Base-by-base conservation (phyloP, 2,113 vertebrate species). In the Anhinga anhinga region DNA sequence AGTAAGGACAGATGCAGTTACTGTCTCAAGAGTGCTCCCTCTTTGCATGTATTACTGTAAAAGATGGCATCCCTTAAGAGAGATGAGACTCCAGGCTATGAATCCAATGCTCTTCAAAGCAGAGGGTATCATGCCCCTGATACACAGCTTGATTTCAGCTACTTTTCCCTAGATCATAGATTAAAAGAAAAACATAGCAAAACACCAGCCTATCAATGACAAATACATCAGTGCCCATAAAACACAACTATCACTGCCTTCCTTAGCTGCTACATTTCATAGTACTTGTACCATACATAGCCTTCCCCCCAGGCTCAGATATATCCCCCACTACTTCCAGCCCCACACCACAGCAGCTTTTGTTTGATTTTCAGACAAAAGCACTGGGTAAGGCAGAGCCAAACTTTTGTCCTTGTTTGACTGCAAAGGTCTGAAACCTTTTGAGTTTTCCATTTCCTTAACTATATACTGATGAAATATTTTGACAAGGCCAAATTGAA, bases 361-460 rank as follows among this genome's bases (percentile, higher is more conserved):
- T 88, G 11, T 72, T 82, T 76, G 44, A 36, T 81, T 92, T 86
- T 86, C 87, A 90, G 38, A 79, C 71, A 34, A 58, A 95, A 92
- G 13, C 42, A 78, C 6, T 2, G 1, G 21, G 16, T 78, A 32
- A 86, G 40, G 13, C 56, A 88, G 78, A 93, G 62, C 18, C 34
- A 86, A 56, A 66, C 61, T 85, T 90, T 71, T 73, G 52, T 53
- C 84, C 73, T 85, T 71, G 44, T 45, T 94, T 44, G 42, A 72
- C 36, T 44, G 50, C 61, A 78, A 95, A 95, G n/a, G 32, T 40
- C 72, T 95, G 77, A 97, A 96, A 93, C 53, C 89, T 80, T 59
- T 83, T n/a, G 69, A 81, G 21, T 42, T 96, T 92, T 90, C 79
- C 25, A 25, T 88, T 96, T 95, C 67, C 58, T 96, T 96, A 96